These are phyloP conservation scores for Drosophila demipolita DNA, from an alignment of 2,888 invertebrate genomes.

Conservation along the genomic window DNA sequence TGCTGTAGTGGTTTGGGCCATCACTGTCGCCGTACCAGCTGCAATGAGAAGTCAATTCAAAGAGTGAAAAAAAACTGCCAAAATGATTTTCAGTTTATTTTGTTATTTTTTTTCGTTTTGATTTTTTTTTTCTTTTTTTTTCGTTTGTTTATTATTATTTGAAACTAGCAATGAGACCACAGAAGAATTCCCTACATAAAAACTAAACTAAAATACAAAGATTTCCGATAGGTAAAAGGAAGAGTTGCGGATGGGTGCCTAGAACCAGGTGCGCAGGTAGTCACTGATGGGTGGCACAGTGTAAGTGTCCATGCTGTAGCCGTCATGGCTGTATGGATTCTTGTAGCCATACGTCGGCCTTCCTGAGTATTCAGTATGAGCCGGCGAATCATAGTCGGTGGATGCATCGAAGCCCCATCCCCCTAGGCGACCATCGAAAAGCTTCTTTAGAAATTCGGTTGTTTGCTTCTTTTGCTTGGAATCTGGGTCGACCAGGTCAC, in stretches of 20 bases:
- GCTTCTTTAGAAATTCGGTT: slow-evolving; percentile 74
- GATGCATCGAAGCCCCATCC: slow-evolving; percentile 68
- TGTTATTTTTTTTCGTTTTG: slow-evolving; percentile 33
- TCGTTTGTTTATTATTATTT: slow-evolving; percentile 22
- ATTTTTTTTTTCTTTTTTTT: slow-evolving; percentile 4
- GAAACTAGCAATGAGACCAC: slow-evolving; percentile 33
- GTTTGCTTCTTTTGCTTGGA: slow-evolving; percentile 73
- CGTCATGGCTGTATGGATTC: slow-evolving; percentile 61
- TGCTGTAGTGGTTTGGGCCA: slow-evolving; percentile 50
- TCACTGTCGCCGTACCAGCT: slow-evolving; percentile 45
- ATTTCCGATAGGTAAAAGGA: background rate
- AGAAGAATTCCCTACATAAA: slow-evolving; percentile 9
- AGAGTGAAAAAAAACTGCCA: slow-evolving; percentile 38
- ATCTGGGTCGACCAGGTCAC: slow-evolving; percentile 74
- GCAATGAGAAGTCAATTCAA: slow-evolving; percentile 61
- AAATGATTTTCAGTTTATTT: slow-evolving; percentile 59
- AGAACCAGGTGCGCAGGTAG: slow-evolving; percentile 69
- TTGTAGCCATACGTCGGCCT: slow-evolving; percentile 67
- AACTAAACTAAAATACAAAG: slow-evolving; percentile 17
- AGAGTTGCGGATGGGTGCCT: background rate
- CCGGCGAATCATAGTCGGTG: slow-evolving; percentile 55
- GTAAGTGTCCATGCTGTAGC: slow-evolving; percentile 66
- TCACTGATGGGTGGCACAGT: slow-evolving; percentile 64
- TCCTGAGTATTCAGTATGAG: slow-evolving; percentile 53
- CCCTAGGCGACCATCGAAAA: slow-evolving; percentile 73